phyloP scores from a whole-genome alignment of 2,113 vertebrate genomes.

The Pelmatolapia mariae region DNA sequence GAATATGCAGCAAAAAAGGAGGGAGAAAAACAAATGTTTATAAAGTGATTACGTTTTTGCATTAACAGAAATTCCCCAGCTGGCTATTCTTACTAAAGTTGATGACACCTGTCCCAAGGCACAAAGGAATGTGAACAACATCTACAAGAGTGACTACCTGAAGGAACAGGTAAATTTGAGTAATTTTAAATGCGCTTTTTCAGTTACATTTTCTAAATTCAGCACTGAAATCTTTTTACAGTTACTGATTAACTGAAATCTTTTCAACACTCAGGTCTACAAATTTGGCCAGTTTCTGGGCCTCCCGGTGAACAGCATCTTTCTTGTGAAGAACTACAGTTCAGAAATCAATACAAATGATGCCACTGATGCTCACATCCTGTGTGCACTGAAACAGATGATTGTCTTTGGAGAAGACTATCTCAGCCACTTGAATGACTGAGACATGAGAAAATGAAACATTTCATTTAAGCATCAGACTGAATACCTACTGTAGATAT shows the following conservation, averaged over 20 bases:
- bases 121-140: neutral
- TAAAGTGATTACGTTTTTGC: neutral
- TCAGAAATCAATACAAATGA: neutral
- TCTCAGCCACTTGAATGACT: neutral
- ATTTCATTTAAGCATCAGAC: neutral
- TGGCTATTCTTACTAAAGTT: conserved; percentile 30
- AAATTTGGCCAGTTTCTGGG: neutral
- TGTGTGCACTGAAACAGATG: neutral
- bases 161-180: neutral
- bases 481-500: neutral
- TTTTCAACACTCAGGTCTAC: neutral
- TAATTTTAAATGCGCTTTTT: neutral
- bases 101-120: conserved; percentile 3
- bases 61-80: conserved; percentile 4
- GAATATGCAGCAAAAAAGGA: neutral
- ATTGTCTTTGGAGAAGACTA: neutral
- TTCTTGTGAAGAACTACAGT: neutral
- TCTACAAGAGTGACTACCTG: neutral
- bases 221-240: neutral
- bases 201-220: neutral
- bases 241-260: neutral
- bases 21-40: neutral
- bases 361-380: neutral
- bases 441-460: neutral
- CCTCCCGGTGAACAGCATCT: neutral